phyloP scores from a whole-genome alignment of 2,888 invertebrate species.

The Ephialtes manifestator region DNA sequence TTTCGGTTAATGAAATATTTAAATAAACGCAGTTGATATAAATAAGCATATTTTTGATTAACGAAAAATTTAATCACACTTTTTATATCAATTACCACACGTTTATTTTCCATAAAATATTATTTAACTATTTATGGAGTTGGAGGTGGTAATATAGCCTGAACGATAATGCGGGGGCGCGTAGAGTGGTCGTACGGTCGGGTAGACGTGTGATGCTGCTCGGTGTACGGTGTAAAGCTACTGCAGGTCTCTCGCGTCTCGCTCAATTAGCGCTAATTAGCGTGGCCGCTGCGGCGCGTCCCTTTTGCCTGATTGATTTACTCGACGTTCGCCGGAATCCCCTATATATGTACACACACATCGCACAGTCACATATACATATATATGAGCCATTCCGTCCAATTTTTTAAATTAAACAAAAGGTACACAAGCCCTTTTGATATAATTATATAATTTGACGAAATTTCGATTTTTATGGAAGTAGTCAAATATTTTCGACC shows the following conservation, averaged over 20 bases:
- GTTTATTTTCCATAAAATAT: neutral
- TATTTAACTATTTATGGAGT: neutral
- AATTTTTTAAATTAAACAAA: too few species aligned
- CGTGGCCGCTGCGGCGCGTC: conserved; percentile 71
- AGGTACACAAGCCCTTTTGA: too few species aligned
- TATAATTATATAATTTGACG: too few species aligned
- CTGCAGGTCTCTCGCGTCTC: conserved; percentile 66
- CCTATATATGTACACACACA: neutral
- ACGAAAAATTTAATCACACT: too few species aligned
- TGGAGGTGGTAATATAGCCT: neutral
- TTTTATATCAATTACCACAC: neutral
- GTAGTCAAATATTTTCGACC: too few species aligned
- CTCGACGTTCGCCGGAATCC: conserved; percentile 71
- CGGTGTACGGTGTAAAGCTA: conserved; percentile 19
- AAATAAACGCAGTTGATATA: too few species aligned
- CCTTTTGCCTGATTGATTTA: conserved; percentile 79
- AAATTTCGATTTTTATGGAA: too few species aligned
- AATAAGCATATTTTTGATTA: too few species aligned
- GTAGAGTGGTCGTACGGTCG: neutral
- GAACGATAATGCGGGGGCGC: neutral
- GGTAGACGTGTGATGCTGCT: conserved; percentile 33
- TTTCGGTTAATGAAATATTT: too few species aligned
- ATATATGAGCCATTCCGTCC: too few species aligned
- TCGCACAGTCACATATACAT: too few species aligned
- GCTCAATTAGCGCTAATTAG: conserved; percentile 80